phyloP scores from a whole-genome alignment of 2,888 invertebrate species.

The Saturnia pavonia region DNA sequence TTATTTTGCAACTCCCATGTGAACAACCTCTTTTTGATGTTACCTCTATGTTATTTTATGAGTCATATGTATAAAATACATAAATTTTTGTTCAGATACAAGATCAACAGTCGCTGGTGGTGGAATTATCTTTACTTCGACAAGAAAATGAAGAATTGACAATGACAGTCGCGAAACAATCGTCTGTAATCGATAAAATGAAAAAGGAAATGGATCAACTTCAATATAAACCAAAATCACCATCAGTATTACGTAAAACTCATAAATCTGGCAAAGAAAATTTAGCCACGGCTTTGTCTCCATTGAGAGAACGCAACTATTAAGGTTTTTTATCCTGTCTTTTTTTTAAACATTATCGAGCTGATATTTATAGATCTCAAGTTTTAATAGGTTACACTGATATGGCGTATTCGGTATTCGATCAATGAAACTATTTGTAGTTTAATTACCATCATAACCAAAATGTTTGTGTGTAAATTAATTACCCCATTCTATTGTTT shows the following conservation, averaged over 20 bases:
- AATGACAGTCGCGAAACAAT: constrained; percentile 70
- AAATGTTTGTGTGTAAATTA: not conserved
- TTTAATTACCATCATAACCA: not conserved
- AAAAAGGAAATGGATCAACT: constrained; percentile 65
- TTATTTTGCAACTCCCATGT: too few species aligned
- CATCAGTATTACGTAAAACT: constrained; percentile 62
- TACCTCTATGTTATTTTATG: not conserved
- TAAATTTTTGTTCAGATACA: constrained; percentile 56
- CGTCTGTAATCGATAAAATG: constrained; percentile 70
- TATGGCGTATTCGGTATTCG: not conserved
- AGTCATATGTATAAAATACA: not conserved
- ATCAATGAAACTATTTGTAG: not conserved
- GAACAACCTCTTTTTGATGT: too few species aligned
- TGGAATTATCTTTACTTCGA: constrained; percentile 70
- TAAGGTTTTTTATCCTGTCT: constrained; percentile 8
- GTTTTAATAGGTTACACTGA: not conserved
- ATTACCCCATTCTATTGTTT: not conserved
- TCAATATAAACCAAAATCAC: constrained; percentile 66
- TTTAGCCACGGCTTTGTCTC: constrained; percentile 65
- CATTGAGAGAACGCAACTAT: constrained; percentile 71
- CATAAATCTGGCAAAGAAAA: constrained; percentile 75
- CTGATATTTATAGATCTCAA: constrained; percentile 4
- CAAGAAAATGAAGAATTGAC: constrained; percentile 75
- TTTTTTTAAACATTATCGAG: not conserved
- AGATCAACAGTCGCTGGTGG: constrained; percentile 74